Evolutionary conservation across 2,797 vertebrate genomes (phyloP).

Genomic region (Paedocypris micromegethes): DNA sequence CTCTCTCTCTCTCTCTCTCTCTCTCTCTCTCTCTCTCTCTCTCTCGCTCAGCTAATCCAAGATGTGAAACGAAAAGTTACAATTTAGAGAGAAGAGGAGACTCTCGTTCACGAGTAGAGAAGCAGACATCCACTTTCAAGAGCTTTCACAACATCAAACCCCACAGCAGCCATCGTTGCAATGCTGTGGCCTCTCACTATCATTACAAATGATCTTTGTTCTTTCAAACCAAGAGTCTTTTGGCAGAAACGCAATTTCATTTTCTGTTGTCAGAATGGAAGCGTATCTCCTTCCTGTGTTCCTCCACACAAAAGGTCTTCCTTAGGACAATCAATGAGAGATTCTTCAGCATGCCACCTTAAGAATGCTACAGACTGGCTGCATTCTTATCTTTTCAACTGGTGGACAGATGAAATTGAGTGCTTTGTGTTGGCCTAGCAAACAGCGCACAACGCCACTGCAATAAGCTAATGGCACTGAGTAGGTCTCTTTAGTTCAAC

Average conservation of each 20-base stretch:
- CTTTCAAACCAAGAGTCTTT: constrained; percentile 29
- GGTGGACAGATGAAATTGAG: neutral
- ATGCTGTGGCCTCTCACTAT: constrained; percentile 30
- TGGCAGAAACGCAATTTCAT: constrained; percentile 40
- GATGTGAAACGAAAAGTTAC: constrained; percentile 11
- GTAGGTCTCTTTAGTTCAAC: constrained; percentile 22
- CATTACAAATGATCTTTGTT: constrained; percentile 44
- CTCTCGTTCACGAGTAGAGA: constrained; percentile 7
- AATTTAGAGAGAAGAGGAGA: constrained; percentile 15
- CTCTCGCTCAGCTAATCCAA: constrained; percentile 1
- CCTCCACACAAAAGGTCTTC: constrained; percentile 30
- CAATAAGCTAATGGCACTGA: constrained; percentile 48
- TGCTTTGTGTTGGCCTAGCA: constrained; percentile 4
- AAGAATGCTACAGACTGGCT: constrained; percentile 11
- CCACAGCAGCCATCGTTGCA: constrained; percentile 26
- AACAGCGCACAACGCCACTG: constrained; percentile 12
- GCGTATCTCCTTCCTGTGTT: constrained; percentile 27
- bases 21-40: too few relatives aligned
- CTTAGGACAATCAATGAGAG: constrained; percentile 30
- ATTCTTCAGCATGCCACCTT: neutral
- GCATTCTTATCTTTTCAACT: neutral
- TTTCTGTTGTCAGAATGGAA: constrained; percentile 30
- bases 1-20: too few relatives aligned
- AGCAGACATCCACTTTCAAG: constrained; percentile 31
- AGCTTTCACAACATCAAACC: constrained; percentile 35